phyloP scores from a whole-genome alignment of 1,140 invertebrate genomes.

The Papilio glaucus region DNA sequence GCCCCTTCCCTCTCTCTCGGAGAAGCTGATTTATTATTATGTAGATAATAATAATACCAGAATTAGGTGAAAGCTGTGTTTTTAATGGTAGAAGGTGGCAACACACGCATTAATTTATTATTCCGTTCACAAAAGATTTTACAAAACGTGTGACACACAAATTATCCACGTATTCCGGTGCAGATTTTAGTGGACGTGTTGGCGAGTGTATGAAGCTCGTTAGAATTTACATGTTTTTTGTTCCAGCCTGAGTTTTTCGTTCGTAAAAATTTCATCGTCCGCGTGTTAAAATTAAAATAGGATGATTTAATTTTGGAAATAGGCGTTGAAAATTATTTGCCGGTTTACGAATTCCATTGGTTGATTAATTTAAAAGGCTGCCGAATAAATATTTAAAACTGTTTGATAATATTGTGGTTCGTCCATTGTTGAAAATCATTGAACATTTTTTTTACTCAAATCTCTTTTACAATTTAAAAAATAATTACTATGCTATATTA shows the following conservation, averaged over 20 bases:
- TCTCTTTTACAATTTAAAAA: too few relatives aligned
- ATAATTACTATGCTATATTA: too few relatives aligned
- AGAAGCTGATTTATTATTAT: too few relatives aligned
- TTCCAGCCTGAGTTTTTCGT: not conserved
- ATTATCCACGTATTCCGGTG: constrained; percentile 1
- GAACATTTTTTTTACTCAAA: too few relatives aligned
- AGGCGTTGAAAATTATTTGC: not conserved
- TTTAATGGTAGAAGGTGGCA: too few relatives aligned
- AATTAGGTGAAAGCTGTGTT: too few relatives aligned
- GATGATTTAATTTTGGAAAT: not conserved
- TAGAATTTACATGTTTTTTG: not conserved
- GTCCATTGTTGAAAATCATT: not conserved
- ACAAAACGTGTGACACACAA: not conserved
- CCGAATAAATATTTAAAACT: not conserved
- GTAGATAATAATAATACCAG: too few relatives aligned
- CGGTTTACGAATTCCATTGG: not conserved
- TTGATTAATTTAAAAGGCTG: not conserved
- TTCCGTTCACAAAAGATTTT: not conserved
- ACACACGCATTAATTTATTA: too few relatives aligned
- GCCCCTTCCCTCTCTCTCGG: too few relatives aligned
- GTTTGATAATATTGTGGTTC: not conserved
- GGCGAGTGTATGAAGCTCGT: not conserved
- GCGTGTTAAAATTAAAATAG: not conserved
- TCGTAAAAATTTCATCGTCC: not conserved
- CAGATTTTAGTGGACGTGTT: constrained; percentile 7